Evolutionary conservation across 2,888 invertebrate genomes (phyloP).

Genomic region (Sesia bembeciformis): DNA sequence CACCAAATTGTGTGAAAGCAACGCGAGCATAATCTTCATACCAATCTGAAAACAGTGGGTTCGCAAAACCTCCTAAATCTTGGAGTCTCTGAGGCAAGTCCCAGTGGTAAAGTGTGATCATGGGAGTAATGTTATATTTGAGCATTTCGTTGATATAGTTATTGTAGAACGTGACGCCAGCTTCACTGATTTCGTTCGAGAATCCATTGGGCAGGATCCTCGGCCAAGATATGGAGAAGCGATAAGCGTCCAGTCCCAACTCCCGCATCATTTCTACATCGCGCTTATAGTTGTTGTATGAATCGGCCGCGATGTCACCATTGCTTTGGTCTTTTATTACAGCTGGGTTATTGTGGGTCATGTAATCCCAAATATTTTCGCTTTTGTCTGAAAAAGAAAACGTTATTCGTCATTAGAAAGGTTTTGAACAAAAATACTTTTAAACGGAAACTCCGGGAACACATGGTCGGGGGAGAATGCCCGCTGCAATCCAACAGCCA

Average conservation of each 20-base stretch:
- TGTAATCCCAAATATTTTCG: conserved; percentile 31
- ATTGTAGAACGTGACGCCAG: conserved; percentile 80
- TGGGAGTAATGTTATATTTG: conserved; percentile 72
- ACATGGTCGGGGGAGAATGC: too few relatives aligned
- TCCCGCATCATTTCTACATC: too few relatives aligned
- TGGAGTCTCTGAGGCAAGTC: conserved; percentile 64
- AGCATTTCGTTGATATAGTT: conserved; percentile 78
- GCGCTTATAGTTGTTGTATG: too few relatives aligned
- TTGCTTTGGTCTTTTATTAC: neutral
- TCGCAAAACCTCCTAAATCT: conserved; percentile 75
- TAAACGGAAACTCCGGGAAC: too few relatives aligned
- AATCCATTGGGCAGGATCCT: too few relatives aligned
- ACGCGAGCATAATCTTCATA: conserved; percentile 77
- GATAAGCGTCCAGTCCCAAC: too few relatives aligned
- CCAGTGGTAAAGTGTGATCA: conserved; percentile 76
- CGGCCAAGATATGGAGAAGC: too few relatives aligned
- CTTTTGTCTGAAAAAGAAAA: conserved; percentile 2
- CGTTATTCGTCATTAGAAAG: neutral
- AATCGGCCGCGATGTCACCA: too few relatives aligned
- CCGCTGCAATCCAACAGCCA: too few relatives aligned
- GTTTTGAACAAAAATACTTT: too few relatives aligned
- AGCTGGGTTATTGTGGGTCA: conserved; percentile 27
- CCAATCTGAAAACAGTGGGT: conserved; percentile 74
- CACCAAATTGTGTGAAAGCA: conserved; percentile 70
- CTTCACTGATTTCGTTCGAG: conserved; percentile 59